A percentile compares a stretch with the other conserved stretches of the same genome.
Conservation (phyloP, 2,888 invertebrate genomes). For the Erebia ligea region DNA sequence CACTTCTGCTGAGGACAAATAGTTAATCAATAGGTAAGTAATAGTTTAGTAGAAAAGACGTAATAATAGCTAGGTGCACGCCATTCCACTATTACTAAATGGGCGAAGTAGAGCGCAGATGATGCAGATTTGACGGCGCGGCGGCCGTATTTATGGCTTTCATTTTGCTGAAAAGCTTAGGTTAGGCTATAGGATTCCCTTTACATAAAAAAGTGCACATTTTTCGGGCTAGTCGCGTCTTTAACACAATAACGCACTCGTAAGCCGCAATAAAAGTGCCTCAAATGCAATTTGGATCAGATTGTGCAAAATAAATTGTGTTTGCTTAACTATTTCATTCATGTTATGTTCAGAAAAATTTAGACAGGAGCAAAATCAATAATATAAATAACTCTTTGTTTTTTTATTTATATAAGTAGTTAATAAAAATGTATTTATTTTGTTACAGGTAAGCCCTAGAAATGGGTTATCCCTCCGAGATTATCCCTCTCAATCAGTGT, state of each 20-base stretch:
- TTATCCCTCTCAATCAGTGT: neutral
- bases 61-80: constrained; percentile 74
- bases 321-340: neutral
- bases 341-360: no score
- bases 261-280: constrained; percentile 56
- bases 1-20: constrained; percentile 44
- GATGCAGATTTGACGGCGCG: constrained; percentile 78
- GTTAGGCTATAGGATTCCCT: constrained; percentile 65
- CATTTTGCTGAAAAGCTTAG: constrained; percentile 79
- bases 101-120: constrained; percentile 70
- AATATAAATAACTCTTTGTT: no score
- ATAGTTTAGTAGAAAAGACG: constrained; percentile 46
- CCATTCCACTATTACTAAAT: constrained; percentile 79
- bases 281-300: constrained; percentile 39
- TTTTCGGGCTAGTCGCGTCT: constrained; percentile 46
- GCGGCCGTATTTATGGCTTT: constrained; percentile 74
- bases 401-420: neutral
- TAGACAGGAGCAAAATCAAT: no score
- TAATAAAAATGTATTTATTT: neutral
- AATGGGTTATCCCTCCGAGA: neutral
- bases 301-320: neutral
- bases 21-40: constrained; percentile 49
- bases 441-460: constrained; percentile 7
- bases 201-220: constrained; percentile 60
- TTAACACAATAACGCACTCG: constrained; percentile 56